Evolutionary conservation across 2,888 invertebrate genomes (phyloP).

Genomic region (Hanleya hanleyi): DNA sequence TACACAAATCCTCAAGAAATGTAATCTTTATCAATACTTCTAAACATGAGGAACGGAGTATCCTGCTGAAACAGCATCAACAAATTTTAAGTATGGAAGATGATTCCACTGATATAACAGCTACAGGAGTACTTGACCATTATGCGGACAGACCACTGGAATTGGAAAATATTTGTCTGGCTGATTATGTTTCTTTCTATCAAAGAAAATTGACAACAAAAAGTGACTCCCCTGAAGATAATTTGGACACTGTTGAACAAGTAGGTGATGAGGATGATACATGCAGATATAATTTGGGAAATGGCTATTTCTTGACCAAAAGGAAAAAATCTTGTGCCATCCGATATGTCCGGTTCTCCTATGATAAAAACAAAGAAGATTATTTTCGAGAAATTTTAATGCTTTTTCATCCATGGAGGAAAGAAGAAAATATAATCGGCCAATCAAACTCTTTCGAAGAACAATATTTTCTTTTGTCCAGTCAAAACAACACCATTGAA

Average conservation of each 20-base stretch:
- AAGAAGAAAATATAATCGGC: too few species aligned
- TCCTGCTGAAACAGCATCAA: neutral
- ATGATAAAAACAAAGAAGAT: too few species aligned
- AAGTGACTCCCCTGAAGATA: neutral
- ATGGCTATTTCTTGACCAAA: too few species aligned
- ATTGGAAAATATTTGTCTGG: constrained; percentile 6
- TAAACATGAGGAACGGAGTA: neutral
- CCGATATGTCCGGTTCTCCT: too few species aligned
- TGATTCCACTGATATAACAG: constrained; percentile 7
- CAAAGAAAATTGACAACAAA: neutral
- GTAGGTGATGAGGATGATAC: too few species aligned
- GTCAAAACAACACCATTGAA: too few species aligned
- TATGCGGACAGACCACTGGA: neutral
- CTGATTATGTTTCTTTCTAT: constrained; percentile 14
- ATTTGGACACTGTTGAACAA: neutral
- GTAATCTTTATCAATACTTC: constrained; percentile 2
- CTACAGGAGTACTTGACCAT: neutral
- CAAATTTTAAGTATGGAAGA: neutral
- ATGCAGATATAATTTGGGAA: too few species aligned
- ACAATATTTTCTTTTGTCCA: too few species aligned
- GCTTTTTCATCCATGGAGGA: too few species aligned
- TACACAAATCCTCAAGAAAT: neutral
- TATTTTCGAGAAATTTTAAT: too few species aligned
- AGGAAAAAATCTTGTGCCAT: too few species aligned
- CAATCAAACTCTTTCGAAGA: too few species aligned